Conservation (phyloP, 2,113 vertebrate genomes). For the Nyctereutes procyonoides region DNA sequence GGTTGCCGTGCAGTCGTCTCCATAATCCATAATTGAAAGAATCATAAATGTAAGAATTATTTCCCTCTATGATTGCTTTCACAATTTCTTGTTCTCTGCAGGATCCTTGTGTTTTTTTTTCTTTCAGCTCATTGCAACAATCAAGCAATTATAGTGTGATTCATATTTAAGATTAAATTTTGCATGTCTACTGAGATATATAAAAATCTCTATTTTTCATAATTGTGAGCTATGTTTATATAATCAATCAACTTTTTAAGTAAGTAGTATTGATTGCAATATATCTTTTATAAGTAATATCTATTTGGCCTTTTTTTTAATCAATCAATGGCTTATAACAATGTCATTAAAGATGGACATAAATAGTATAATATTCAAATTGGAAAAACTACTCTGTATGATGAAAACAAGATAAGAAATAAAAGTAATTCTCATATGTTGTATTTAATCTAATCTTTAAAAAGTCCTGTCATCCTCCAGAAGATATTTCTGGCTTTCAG, state of each 20-base stretch:
- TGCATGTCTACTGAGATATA: constrained; percentile 65
- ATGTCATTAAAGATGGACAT: constrained; percentile 57
- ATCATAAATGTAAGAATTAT: constrained; percentile 84
- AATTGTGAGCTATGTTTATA: constrained; percentile 60
- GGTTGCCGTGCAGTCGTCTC: constrained; percentile 69
- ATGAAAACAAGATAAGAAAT: constrained; percentile 46
- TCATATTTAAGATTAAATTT: constrained; percentile 83
- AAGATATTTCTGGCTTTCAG: constrained; percentile 70
- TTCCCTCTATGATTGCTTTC: constrained; percentile 81
- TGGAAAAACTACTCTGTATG: constrained; percentile 17
- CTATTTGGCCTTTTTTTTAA: constrained; percentile 67
- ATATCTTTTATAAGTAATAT: constrained; percentile 57
- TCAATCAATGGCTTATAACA: constrained; percentile 64
- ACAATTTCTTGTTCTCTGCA: constrained; percentile 84
- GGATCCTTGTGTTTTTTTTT: constrained; percentile 78
- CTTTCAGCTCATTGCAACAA: constrained; percentile 78
- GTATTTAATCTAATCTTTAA: constrained; percentile 72
- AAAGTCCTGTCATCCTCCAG: constrained; percentile 33
- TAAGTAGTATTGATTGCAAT: constrained; percentile 67
- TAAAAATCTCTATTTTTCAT: constrained; percentile 70
- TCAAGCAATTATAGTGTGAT: constrained; percentile 75
- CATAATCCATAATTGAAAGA: constrained; percentile 85
- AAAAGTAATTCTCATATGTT: constrained; percentile 41
- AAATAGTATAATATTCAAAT: background rate
- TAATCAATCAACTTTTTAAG: constrained; percentile 74